Conservation (phyloP, 2,888 invertebrate species). For the Dioctria rufipes region DNA sequence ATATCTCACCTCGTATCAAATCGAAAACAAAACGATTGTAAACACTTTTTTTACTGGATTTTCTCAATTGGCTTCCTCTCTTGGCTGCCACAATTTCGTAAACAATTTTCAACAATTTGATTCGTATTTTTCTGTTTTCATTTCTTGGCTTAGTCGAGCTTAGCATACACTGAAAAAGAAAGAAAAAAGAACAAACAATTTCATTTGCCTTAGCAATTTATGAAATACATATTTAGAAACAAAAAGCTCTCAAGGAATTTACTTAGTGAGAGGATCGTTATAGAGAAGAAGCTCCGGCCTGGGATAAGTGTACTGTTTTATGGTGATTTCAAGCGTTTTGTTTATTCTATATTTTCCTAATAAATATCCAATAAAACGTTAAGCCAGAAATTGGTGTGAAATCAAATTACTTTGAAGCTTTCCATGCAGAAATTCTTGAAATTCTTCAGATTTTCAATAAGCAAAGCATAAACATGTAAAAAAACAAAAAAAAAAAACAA, state of each 20-base stretch:
- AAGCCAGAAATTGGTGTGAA: neutral
- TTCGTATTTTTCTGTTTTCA: neutral
- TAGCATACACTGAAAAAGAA: neutral
- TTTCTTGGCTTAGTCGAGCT: neutral
- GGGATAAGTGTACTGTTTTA: slow-evolving; percentile 11
- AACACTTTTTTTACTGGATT: slow-evolving; percentile 5
- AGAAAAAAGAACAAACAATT: neutral
- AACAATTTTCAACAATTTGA: neutral
- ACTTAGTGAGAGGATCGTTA: neutral
- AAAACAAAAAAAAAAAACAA: neutral
- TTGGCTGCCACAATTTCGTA: slow-evolving; percentile 1
- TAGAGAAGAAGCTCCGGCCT: neutral
- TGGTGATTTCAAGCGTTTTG: neutral
- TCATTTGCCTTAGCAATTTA: too few species aligned
- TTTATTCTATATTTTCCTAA: neutral
- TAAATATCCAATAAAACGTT: slow-evolving; percentile 8
- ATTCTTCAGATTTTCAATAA: neutral
- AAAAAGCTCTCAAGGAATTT: neutral
- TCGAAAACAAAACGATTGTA: neutral
- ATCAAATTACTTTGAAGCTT: slow-evolving; percentile 6
- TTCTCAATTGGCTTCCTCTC: neutral
- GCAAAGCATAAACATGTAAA: neutral
- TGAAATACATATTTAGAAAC: neutral
- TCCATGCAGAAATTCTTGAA: slow-evolving; percentile 1
- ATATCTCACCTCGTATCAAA: slow-evolving; percentile 4